These are phyloP conservation scores for Sander vitreus DNA, from an alignment of 2,113 vertebrate species.

Conservation along the genomic window DNA sequence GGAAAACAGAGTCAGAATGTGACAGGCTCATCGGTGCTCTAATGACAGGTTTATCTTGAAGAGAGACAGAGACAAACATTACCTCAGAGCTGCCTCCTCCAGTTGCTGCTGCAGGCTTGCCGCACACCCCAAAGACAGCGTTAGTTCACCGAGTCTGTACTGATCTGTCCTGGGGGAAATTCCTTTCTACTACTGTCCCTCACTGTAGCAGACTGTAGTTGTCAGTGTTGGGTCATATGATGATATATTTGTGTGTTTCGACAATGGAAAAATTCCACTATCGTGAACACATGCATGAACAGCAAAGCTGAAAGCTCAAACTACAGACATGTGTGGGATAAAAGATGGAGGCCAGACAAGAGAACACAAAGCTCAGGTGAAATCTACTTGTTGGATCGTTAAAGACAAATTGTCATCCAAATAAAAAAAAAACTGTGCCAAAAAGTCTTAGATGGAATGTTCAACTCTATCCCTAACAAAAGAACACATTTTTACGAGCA, in stretches of 20 bases:
- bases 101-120: constrained; percentile 60
- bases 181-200: constrained; percentile 78
- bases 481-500: background rate
- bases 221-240: constrained; percentile 72
- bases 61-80: constrained; percentile 78
- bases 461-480: background rate
- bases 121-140: constrained; percentile 62
- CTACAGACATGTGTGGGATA: constrained; percentile 15
- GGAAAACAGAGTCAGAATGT: constrained; percentile 51
- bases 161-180: constrained; percentile 78
- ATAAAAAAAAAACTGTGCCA: background rate
- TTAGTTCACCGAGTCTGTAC: constrained; percentile 71
- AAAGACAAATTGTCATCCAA: background rate
- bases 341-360: constrained; percentile 10
- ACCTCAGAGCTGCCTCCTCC: constrained; percentile 71
- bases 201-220: constrained; percentile 74
- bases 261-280: constrained; percentile 71
- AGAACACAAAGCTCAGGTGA: constrained; percentile 7
- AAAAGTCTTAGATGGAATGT: background rate
- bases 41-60: constrained; percentile 78
- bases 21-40: constrained; percentile 58
- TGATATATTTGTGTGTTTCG: constrained; percentile 77
- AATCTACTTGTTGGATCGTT: background rate
- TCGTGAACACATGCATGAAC: constrained; percentile 56
- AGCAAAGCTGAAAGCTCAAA: constrained; percentile 27